phyloP scores from a whole-genome alignment of 2,113 vertebrate genomes.

The Tiliqua scincoides region DNA sequence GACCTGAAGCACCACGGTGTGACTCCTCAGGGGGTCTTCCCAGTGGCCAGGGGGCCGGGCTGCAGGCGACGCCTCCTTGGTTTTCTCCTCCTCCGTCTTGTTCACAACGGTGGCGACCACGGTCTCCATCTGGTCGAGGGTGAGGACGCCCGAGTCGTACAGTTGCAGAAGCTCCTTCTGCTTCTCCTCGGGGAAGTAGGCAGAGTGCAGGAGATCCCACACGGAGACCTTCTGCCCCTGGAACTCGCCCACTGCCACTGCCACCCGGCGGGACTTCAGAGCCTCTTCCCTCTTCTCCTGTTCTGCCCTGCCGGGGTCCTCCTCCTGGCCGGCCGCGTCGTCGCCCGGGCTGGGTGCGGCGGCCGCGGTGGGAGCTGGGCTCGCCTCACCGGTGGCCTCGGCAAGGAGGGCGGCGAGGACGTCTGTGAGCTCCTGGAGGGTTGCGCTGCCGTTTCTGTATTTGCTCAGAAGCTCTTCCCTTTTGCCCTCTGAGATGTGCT shows the following conservation, averaged over 20 bases:
- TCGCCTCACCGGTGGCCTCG: conserved; percentile 46
- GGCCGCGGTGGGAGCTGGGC: conserved; percentile 47
- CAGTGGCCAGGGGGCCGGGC: conserved; percentile 53
- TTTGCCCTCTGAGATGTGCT: conserved; percentile 71
- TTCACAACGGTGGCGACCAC: conserved; percentile 51
- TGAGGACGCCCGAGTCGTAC: conserved; percentile 71
- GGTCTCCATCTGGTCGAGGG: conserved; percentile 62
- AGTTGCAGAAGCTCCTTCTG: conserved; percentile 71
- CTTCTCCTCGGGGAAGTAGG: conserved; percentile 53
- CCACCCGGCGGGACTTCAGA: background rate
- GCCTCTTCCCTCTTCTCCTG: background rate
- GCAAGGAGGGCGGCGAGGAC: conserved; percentile 69
- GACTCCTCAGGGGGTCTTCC: conserved; percentile 21
- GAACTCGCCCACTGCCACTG: conserved; percentile 47
- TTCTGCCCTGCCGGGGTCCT: background rate
- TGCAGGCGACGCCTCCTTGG: conserved; percentile 48
- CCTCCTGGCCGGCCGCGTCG: background rate
- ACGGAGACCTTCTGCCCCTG: conserved; percentile 16
- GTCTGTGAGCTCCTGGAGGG: conserved; percentile 64
- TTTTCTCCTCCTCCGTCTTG: conserved; percentile 54
- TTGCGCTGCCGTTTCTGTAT: conserved; percentile 64
- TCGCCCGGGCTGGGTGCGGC: conserved; percentile 66
- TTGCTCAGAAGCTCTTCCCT: conserved; percentile 63
- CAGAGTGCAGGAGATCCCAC: conserved; percentile 47
- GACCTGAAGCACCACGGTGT: conserved; percentile 61